Evolutionary conservation across 2,797 vertebrate species (phyloP), one percentile per base, ranked within the genome.

Genomic region (Natrix natrix): DNA sequence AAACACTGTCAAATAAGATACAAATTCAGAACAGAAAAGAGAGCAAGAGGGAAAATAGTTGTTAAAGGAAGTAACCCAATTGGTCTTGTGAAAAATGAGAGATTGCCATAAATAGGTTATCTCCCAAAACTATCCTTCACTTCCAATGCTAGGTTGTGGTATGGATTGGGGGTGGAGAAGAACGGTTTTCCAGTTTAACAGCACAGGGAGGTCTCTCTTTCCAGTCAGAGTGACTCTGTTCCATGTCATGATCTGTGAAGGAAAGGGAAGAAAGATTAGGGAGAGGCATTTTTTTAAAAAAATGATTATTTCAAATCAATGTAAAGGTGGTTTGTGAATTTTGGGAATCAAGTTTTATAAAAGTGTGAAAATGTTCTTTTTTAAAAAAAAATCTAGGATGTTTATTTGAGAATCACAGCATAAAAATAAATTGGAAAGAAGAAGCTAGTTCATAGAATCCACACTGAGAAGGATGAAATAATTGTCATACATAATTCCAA

Each of bases 101-200:
- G 87, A 24, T 52, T 66, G 86, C 54, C 74, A 48, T 52, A n/a
- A 16, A 24, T 2, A 66, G 74, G 63, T 88, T 7, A 55, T 74
- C 93, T 90, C n/a, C 90, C 48, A n/a, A 8, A 48, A 87, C 83
- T 87, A 14, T 57, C 55, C 28, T 93, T 91, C 17, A 74, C 22
- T 83, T 86, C 56, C 66, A 56, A 69, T 2, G 95, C 95, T 96
- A 97, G 93, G 96, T 97, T 94, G 95, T 96, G 90, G 95, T 89
- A 17, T n/a, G 95, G 89, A 95, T 92, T 0, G 96, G 95, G 90
- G 95, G 94, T 91, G 96, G 94, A 78, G 96, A 95, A 22, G 96
- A 95, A 56, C 93, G 94, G 60, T 94, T 96, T 93, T 96, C 95
- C 83, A 94, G 91, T 87, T 94, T 94, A 87, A 92, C 90, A 92